These are phyloP conservation scores for Steinernema khuongi DNA, from an alignment of 1,140 invertebrate genomes.

Conservation along the genomic window DNA sequence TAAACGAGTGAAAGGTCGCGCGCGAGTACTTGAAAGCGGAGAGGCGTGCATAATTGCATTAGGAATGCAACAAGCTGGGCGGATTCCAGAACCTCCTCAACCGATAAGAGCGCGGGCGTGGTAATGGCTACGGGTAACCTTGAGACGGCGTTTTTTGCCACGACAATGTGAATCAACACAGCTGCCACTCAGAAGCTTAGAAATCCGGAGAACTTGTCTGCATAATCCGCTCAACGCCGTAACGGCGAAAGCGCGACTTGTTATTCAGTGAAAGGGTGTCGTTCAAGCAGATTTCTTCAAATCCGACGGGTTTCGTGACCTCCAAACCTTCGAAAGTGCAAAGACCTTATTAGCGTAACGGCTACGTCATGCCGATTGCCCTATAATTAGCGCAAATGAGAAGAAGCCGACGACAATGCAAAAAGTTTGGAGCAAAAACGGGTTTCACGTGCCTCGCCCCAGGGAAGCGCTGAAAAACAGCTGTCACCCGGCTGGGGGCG, in stretches of 20 bases:
- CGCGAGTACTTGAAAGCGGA: not conserved
- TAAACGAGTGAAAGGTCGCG: not conserved
- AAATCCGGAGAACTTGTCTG: not conserved
- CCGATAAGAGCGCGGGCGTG: not conserved
- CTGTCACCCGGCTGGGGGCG: not conserved
- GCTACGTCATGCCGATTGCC: not conserved
- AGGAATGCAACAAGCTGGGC: not conserved
- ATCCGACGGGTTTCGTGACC: not conserved
- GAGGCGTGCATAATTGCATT: not conserved
- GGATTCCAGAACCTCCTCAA: not conserved
- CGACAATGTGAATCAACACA: not conserved
- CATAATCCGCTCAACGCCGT: not conserved
- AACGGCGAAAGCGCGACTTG: not conserved
- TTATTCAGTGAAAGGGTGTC: not conserved
- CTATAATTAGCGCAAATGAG: not conserved
- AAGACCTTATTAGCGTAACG: not conserved
- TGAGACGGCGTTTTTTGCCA: not conserved
- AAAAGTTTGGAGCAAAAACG: not conserved
- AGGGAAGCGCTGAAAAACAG: not conserved
- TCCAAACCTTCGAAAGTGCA: too few species aligned
- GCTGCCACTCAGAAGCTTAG: not conserved
- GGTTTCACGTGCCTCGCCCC: not conserved
- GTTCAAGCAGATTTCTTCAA: not conserved
- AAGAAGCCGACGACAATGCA: not conserved
- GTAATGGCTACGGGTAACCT: not conserved